Conservation (phyloP, 2,113 vertebrate species). For the Coptodon rendalli region DNA sequence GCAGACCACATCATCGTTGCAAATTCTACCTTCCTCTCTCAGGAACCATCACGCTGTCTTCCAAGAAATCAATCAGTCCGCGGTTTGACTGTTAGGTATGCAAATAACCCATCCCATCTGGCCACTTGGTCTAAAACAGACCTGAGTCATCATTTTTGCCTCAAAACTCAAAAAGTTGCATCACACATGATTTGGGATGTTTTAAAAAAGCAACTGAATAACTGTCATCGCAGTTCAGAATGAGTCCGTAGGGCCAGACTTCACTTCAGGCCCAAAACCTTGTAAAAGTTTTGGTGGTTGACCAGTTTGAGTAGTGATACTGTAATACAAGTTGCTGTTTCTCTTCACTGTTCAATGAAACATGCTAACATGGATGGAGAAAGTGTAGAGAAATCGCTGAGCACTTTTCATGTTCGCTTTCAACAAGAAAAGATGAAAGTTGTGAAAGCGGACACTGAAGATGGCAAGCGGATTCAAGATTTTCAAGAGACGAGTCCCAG, state of each 20-base stretch:
- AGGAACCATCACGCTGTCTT: slow-evolving; percentile 66
- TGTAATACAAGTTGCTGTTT: slow-evolving; percentile 51
- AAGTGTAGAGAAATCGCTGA: slow-evolving; percentile 40
- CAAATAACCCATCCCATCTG: slow-evolving; percentile 85
- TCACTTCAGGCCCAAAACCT: not conserved
- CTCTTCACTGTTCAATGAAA: slow-evolving; percentile 48
- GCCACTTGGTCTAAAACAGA: slow-evolving; percentile 75
- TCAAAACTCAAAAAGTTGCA: not conserved
- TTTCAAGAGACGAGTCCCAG: not conserved
- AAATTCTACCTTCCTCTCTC: slow-evolving; percentile 61
- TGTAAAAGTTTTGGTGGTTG: slow-evolving; percentile 47
- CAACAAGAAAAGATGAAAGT: slow-evolving; percentile 67
- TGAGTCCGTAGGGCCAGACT: not conserved
- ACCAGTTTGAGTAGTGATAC: slow-evolving; percentile 64
- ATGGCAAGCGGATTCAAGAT: not conserved
- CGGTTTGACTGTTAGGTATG: slow-evolving; percentile 79
- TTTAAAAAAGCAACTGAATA: not conserved
- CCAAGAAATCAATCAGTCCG: slow-evolving; percentile 82
- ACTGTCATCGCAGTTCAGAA: not conserved
- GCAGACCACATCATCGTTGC: slow-evolving; percentile 24
- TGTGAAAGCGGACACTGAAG: slow-evolving; percentile 46
- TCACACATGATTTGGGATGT: not conserved
- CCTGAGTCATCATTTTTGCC: slow-evolving; percentile 53
- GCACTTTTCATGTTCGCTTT: slow-evolving; percentile 52
- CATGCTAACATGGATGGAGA: slow-evolving; percentile 40